Evolutionary conservation across 1,140 invertebrate species (phyloP).

Genomic region (Rhagoletis pomonella): DNA sequence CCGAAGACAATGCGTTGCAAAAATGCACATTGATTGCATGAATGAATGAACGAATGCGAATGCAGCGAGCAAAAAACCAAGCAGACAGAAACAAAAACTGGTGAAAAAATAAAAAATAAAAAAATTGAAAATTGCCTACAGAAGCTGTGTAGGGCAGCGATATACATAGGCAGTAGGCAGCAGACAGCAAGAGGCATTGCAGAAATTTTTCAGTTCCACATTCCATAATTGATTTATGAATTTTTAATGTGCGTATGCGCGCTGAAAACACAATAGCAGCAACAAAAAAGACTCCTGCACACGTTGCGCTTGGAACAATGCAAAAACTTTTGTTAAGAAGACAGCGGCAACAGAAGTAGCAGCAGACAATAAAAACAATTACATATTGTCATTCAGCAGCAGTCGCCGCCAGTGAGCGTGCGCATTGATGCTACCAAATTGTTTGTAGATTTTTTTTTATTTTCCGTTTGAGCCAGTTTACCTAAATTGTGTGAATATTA

Average conservation of each 20-base stretch:
- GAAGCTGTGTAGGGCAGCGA: background rate
- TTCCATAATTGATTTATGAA: slow-evolving; percentile 74
- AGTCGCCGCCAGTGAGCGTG: slow-evolving; percentile 10
- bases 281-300: background rate
- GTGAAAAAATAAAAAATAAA: background rate
- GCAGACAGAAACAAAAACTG: slow-evolving; percentile 11
- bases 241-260: slow-evolving; percentile 67
- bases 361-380: slow-evolving; percentile 26
- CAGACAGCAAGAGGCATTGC: slow-evolving; percentile 10
- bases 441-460: background rate
- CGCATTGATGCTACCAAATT: slow-evolving; percentile 12
- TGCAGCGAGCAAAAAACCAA: slow-evolving; percentile 35
- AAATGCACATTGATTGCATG: slow-evolving; percentile 64
- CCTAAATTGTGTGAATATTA: slow-evolving; percentile 39
- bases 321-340: slow-evolving; percentile 46
- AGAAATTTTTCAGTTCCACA: slow-evolving; percentile 65
- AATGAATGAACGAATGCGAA: slow-evolving; percentile 54
- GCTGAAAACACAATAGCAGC: slow-evolving; percentile 47
- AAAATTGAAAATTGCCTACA: background rate
- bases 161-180: background rate
- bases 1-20: slow-evolving; percentile 58
- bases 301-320: background rate
- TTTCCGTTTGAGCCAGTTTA: background rate
- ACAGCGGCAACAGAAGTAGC: background rate
- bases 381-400: slow-evolving; percentile 21